A percentile compares a stretch with the other conserved stretches of the same genome.
Conservation (phyloP, 2,797 vertebrate genomes). For the Prionace glauca region DNA sequence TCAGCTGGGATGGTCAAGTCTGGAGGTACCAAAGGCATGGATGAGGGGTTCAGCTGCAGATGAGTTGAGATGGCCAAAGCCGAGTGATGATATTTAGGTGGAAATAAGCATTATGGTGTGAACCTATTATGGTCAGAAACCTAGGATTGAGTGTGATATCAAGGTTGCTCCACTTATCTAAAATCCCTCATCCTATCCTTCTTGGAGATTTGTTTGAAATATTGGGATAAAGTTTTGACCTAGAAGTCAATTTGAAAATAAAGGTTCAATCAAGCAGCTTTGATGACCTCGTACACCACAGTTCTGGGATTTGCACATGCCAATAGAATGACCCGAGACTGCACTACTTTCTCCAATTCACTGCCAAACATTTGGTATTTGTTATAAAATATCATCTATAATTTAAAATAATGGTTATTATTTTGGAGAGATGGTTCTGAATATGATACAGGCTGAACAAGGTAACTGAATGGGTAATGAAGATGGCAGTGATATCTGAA, state of each 20-base stretch:
- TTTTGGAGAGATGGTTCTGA: neutral
- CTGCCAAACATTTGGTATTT: slow-evolving; percentile 7
- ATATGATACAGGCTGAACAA: slow-evolving; percentile 8
- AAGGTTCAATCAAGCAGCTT: slow-evolving; percentile 6
- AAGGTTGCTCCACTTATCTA: neutral
- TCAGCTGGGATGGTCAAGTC: no score
- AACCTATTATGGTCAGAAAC: neutral
- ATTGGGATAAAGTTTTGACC: neutral
- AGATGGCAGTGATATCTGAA: neutral
- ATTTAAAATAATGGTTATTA: slow-evolving; percentile 27
- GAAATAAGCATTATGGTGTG: neutral
- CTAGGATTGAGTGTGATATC: neutral
- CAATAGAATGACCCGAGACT: neutral
- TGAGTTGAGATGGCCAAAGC: neutral
- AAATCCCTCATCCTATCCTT: neutral
- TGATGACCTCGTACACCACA: neutral
- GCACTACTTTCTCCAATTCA: neutral
- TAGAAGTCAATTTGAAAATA: neutral
- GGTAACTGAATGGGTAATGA: slow-evolving; percentile 14
- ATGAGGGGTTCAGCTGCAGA: neutral
- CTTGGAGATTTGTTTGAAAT: neutral
- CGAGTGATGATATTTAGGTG: neutral
- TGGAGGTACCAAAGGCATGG: neutral
- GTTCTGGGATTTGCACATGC: slow-evolving; percentile 12
- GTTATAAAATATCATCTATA: slow-evolving; percentile 29